phyloP scores from a whole-genome alignment of 2,797 vertebrate species.

The Eleutherodactylus coqui region DNA sequence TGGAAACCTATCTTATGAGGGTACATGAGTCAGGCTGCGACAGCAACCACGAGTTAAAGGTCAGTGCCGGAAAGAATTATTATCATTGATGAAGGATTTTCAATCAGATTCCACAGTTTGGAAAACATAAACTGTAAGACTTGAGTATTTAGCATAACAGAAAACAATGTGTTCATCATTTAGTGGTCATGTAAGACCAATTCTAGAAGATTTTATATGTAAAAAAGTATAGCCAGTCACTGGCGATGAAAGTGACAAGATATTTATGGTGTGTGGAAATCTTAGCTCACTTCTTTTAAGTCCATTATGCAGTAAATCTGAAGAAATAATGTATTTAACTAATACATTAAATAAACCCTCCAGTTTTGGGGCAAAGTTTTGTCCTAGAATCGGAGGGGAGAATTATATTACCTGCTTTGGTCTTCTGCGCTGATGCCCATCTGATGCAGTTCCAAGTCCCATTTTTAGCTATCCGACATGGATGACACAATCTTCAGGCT shows the following conservation, averaged over 20 bases:
- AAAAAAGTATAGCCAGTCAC: background rate
- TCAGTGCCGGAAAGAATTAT: slow-evolving; percentile 71
- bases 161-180: background rate
- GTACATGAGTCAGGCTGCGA: slow-evolving; percentile 75
- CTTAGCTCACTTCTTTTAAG: background rate
- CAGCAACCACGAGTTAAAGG: slow-evolving; percentile 76
- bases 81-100: slow-evolving; percentile 72
- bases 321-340: background rate
- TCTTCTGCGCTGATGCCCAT: too few relatives aligned
- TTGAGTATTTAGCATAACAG: background rate
- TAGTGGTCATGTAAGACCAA: background rate
- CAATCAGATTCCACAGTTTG: slow-evolving; percentile 73
- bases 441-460: too few relatives aligned
- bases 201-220: background rate
- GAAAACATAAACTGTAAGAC: slow-evolving; percentile 66
- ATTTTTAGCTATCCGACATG: too few relatives aligned
- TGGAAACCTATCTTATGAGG: slow-evolving; percentile 79
- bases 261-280: background rate
- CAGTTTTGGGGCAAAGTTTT: too few relatives aligned
- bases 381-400: too few relatives aligned
- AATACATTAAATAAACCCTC: background rate
- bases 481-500: too few relatives aligned
- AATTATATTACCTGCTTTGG: too few relatives aligned
- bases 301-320: too few relatives aligned
- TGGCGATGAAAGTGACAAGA: background rate